Percentiles rank a stretch among this genome's conserved stretches.
These are phyloP conservation scores for Melieria picta DNA, from an alignment of 2,888 invertebrate genomes.

Conservation along the genomic window DNA sequence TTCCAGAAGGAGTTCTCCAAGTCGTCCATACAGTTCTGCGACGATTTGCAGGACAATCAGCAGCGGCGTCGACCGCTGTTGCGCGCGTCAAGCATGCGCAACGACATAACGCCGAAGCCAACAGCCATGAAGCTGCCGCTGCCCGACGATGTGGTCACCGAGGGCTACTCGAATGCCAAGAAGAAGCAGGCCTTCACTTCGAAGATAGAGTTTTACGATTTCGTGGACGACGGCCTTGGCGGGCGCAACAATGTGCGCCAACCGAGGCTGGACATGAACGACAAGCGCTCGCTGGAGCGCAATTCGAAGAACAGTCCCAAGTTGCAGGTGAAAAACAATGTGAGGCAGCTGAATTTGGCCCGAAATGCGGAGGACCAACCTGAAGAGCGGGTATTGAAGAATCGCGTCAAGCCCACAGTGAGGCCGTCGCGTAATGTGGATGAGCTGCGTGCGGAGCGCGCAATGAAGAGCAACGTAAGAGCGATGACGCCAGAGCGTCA, in stretches of 20 bases:
- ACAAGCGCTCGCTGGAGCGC: conserved; percentile 59
- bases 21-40: conserved; percentile 63
- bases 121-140: conserved; percentile 46
- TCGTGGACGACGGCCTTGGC: conserved; percentile 41
- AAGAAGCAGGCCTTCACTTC: conserved; percentile 60
- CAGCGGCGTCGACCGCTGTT: conserved; percentile 21
- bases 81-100: conserved; percentile 27
- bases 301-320: conserved; percentile 63
- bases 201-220: conserved; percentile 64
- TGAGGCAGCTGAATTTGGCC: conserved; percentile 50
- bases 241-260: conserved; percentile 53
- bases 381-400: neutral
- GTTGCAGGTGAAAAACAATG: conserved; percentile 57
- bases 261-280: conserved; percentile 60
- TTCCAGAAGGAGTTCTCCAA: conserved; percentile 63
- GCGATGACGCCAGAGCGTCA: no score
- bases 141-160: conserved; percentile 42
- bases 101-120: conserved; percentile 52
- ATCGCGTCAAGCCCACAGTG: neutral
- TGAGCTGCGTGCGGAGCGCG: neutral
- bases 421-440: neutral
- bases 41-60: conserved; percentile 52
- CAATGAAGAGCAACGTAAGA: neutral
- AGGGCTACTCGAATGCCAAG: conserved; percentile 49
- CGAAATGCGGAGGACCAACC: conserved; percentile 23